phyloP scores from a whole-genome alignment of 2,888 invertebrate species.

The Ectobius pallidus region DNA sequence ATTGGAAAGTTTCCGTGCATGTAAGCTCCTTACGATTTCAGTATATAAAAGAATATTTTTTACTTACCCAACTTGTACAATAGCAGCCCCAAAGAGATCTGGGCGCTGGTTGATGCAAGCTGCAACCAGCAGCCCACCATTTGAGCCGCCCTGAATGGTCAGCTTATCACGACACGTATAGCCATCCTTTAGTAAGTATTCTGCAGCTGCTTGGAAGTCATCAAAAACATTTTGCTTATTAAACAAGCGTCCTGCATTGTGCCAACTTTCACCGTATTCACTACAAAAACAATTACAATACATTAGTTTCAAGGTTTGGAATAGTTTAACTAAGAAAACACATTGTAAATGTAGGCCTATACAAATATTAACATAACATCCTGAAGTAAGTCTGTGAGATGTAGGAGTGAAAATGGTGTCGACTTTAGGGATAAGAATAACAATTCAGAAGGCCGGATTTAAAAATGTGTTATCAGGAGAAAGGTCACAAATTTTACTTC shows the following conservation, averaged over 20 bases:
- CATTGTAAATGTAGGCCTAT: background rate
- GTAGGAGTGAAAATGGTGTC: too few species aligned
- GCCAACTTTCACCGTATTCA: constrained; percentile 98
- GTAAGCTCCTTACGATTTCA: too few species aligned
- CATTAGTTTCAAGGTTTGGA: too few species aligned
- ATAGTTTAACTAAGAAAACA: too few species aligned
- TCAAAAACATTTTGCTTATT: constrained; percentile 98
- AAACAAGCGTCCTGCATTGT: constrained; percentile 85
- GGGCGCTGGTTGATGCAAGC: constrained; percentile 96
- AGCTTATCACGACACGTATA: constrained; percentile 79
- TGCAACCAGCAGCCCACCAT: constrained; percentile 95
- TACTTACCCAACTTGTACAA: constrained; percentile 94
- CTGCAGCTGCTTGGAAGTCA: constrained; percentile 92
- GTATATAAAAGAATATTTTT: constrained; percentile 1
- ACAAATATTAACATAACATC: constrained; percentile 25
- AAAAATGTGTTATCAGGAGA: too few species aligned
- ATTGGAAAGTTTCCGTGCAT: too few species aligned
- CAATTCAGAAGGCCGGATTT: too few species aligned
- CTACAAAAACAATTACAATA: constrained; percentile 61
- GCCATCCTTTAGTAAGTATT: constrained; percentile 80
- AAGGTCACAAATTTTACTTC: too few species aligned
- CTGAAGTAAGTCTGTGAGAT: too few species aligned
- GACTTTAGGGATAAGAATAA: too few species aligned
- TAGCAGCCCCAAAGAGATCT: constrained; percentile 89
- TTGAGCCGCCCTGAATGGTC: constrained; percentile 93